Conservation (phyloP, 2,888 invertebrate genomes). For the Trichopria drosophilae region DNA sequence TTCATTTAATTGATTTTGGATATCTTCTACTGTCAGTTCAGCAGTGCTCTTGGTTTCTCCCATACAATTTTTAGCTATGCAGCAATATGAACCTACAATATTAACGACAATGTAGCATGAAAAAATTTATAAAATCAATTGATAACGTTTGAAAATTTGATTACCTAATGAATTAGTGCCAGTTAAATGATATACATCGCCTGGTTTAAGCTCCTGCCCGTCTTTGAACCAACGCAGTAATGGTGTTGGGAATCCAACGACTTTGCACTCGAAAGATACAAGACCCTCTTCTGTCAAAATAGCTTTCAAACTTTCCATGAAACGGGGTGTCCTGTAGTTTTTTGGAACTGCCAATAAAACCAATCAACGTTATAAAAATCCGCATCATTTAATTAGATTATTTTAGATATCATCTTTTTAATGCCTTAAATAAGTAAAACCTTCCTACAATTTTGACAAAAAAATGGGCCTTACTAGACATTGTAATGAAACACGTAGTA, state of each 20-base stretch:
- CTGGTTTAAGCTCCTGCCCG: constrained; percentile 86
- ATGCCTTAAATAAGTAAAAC: no score
- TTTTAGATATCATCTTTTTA: constrained; percentile 7
- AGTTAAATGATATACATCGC: constrained; percentile 88
- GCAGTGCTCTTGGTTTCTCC: constrained; percentile 85
- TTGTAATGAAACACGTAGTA: constrained; percentile 72
- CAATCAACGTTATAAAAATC: constrained; percentile 17
- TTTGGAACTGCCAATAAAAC: constrained; percentile 73
- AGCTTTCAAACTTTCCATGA: constrained; percentile 87
- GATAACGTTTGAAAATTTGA: constrained; percentile 8
- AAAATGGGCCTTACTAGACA: constrained; percentile 69
- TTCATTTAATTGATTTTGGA: constrained; percentile 84
- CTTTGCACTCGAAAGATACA: constrained; percentile 91
- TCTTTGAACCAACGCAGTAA: constrained; percentile 89
- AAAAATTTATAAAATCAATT: neutral
- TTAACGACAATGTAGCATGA: constrained; percentile 1
- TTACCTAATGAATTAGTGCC: constrained; percentile 82
- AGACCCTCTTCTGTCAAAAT: constrained; percentile 88
- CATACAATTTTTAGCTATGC: constrained; percentile 88
- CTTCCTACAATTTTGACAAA: constrained; percentile 7
- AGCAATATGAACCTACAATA: constrained; percentile 76
- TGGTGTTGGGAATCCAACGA: constrained; percentile 89
- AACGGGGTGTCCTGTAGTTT: constrained; percentile 85
- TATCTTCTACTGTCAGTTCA: constrained; percentile 86
- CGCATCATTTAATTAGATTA: constrained; percentile 17